These are phyloP conservation scores for Mormyrus lacerda DNA, from an alignment of 2,113 vertebrate genomes.

Conservation along the genomic window DNA sequence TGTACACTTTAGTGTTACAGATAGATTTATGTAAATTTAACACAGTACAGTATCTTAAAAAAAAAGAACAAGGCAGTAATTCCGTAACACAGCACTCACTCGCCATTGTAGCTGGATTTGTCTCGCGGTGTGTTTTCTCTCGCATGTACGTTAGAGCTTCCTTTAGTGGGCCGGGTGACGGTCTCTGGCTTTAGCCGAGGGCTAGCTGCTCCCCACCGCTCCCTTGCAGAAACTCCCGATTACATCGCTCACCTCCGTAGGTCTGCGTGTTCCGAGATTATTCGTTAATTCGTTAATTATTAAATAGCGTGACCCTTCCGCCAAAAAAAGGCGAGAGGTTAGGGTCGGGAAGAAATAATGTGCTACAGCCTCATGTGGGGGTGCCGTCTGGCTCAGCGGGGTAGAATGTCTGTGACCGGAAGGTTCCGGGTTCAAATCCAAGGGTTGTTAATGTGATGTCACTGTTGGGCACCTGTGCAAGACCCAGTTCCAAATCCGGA, in stretches of 20 bases:
- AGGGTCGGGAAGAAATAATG: background rate
- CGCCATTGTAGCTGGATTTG: background rate
- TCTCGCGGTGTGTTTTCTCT: background rate
- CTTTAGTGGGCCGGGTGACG: background rate
- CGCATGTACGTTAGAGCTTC: background rate
- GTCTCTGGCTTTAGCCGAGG: background rate
- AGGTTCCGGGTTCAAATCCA: background rate
- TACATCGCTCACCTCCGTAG: background rate
- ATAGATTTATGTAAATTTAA: background rate
- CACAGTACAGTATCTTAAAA: background rate
- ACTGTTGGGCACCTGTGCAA: background rate
- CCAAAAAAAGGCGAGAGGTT: background rate
- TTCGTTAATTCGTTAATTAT: background rate
- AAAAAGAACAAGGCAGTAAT: background rate
- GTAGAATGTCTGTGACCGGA: background rate
- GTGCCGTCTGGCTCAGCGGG: background rate
- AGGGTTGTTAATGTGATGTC: background rate
- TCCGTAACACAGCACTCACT: background rate
- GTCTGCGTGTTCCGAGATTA: background rate
- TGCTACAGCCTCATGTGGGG: background rate
- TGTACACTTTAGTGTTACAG: background rate
- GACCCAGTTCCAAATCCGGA: background rate
- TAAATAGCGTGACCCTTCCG: background rate
- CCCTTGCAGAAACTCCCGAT: background rate
- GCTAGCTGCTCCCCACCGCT: background rate